phyloP scores from a whole-genome alignment of 2,888 invertebrate species.

The Cheilosia vulpina region DNA sequence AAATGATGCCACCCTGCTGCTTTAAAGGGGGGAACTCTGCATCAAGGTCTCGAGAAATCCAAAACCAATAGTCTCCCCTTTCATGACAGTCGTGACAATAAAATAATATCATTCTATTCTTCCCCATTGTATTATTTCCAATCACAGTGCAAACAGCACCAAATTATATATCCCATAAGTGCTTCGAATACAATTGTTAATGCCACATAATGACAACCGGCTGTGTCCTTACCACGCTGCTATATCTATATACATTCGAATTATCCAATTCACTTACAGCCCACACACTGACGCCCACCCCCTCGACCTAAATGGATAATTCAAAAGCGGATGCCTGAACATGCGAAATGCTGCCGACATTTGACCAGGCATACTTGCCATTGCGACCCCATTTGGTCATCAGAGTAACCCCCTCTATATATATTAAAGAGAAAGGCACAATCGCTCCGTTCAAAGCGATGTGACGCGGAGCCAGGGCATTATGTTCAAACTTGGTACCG shows the following conservation, averaged over 20 bases:
- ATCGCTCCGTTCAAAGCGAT: conserved; percentile 2
- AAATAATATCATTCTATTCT: neutral
- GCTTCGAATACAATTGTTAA: conserved; percentile 9
- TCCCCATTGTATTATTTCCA: neutral
- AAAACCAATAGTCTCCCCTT: too few species aligned
- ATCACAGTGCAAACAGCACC: neutral
- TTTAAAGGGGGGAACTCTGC: too few species aligned
- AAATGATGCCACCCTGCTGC: too few species aligned
- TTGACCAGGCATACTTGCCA: conserved; percentile 3
- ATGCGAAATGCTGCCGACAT: neutral
- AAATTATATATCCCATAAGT: neutral
- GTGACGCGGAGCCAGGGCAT: conserved; percentile 10
- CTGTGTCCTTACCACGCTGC: neutral
- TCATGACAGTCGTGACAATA: neutral
- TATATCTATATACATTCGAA: neutral
- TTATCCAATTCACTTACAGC: conserved; percentile 22
- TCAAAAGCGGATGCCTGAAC: conserved; percentile 14
- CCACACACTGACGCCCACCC: neutral
- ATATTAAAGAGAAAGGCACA: neutral
- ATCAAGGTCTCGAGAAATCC: too few species aligned
- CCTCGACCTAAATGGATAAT: conserved; percentile 13
- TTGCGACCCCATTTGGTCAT: conserved; percentile 10
- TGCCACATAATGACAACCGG: neutral
- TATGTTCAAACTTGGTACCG: conserved; percentile 22
- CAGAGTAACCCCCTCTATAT: too few species aligned